phyloP scores from a whole-genome alignment of 2,113 vertebrate species.

The Benitochromis conjunctus region DNA sequence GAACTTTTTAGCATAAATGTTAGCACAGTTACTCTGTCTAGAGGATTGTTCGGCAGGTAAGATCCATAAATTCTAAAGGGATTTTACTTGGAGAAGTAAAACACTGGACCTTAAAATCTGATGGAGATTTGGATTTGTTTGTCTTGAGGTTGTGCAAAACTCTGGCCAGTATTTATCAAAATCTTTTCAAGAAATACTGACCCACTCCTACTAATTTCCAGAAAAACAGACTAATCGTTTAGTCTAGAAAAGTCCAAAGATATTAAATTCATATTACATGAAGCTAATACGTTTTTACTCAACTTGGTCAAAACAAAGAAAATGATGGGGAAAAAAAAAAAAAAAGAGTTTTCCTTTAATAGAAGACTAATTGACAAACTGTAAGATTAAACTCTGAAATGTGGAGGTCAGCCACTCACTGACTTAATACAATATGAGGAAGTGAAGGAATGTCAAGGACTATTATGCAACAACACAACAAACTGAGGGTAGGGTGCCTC shows the following conservation, averaged over 20 bases:
- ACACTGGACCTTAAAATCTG: neutral
- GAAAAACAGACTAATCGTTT: neutral
- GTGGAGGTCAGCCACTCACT: neutral
- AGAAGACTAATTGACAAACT: neutral
- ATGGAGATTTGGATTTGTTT: neutral
- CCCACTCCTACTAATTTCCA: neutral
- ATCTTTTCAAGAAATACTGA: neutral
- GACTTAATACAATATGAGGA: constrained; percentile 22
- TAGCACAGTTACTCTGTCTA: neutral
- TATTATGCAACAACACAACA: neutral
- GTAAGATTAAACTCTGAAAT: neutral
- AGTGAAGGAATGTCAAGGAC: constrained; percentile 19
- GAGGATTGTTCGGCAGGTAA: neutral
- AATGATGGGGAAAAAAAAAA: neutral
- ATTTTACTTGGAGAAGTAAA: neutral
- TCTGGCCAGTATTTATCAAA: neutral
- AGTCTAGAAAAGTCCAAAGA: neutral
- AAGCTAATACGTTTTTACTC: neutral
- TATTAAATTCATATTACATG: neutral
- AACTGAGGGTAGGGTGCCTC: neutral
- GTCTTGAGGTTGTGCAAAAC: neutral
- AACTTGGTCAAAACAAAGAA: neutral
- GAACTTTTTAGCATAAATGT: neutral
- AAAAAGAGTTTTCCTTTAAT: neutral
- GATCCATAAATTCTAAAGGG: neutral